phyloP scores from a whole-genome alignment of 2,888 invertebrate species.

The Diplolepis rosae region DNA sequence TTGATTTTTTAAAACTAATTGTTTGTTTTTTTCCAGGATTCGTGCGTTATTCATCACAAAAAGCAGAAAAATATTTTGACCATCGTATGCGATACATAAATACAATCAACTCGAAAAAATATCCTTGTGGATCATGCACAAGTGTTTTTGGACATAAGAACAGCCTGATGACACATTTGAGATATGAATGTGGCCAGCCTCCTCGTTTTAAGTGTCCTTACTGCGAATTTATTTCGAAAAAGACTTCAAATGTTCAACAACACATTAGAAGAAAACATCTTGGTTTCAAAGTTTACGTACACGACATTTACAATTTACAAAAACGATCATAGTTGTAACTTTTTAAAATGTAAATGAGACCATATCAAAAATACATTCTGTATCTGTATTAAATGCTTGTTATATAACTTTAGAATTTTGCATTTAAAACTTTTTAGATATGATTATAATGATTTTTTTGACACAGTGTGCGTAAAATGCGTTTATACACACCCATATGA shows the following conservation, averaged over 20 bases:
- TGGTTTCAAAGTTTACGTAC: slow-evolving; percentile 17
- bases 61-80: background rate
- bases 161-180: slow-evolving; percentile 50
- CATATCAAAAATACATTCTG: background rate
- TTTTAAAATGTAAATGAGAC: background rate
- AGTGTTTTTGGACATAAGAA: slow-evolving; percentile 23
- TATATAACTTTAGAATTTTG: too few species aligned
- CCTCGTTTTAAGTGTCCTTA: slow-evolving; percentile 43
- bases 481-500: too few species aligned
- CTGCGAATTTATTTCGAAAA: slow-evolving; percentile 23
- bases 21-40: slow-evolving; percentile 8
- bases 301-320: slow-evolving; percentile 24
- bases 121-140: slow-evolving; percentile 16
- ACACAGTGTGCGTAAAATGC: too few species aligned
- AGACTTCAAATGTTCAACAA: slow-evolving; percentile 23
- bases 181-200: slow-evolving; percentile 51
- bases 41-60: background rate
- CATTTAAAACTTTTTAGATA: background rate
- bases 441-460: too few species aligned
- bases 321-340: background rate
- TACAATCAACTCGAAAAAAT: background rate
- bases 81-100: slow-evolving; percentile 19
- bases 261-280: slow-evolving; percentile 26
- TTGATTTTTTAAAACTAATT: background rate
- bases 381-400: too few species aligned